Base-by-base conservation (phyloP, 2,888 invertebrate genomes). In the Gari tellinella region DNA sequence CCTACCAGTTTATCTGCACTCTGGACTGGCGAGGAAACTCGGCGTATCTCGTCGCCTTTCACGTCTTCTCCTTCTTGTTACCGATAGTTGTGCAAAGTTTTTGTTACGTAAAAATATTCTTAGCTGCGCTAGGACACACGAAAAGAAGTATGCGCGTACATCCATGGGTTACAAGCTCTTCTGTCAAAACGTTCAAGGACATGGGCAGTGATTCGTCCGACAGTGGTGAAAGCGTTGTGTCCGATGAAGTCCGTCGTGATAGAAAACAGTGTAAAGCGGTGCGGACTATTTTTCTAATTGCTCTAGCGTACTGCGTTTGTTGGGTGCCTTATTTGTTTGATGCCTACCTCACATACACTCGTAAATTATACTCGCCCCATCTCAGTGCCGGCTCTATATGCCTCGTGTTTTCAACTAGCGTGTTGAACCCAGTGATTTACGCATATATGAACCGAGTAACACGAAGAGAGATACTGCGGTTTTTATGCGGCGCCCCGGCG, bases 361-460 rank as follows among this genome's bases (percentile, higher is more conserved):
- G 60, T 1, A 41, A 53, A 1, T 4, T 40, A 8, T 52, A 67
- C 0, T 49, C 66, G 1, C 63, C 78, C 1, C 65, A 75, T n/a
- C 43, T 79, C 8, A 81, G 81, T 25, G 73, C 82, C 31, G 65
- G 79, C 0, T 72, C 84, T 5, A 73, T 83, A n/a, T 81, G 82
- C 38, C 63, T 84, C 25, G 49, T 85, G 14, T 87, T 83, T 60
- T 66, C 83, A 14, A 80, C 80, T 17, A 74, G 83, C 12, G 67
- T 81, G 19, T 55, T 86, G 1, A 85, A 87, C 72, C 86, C 86
- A 3, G 53, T 87, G 2, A 83, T 87, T 45, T 87, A 86, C 49
- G 86, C 77, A 1, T 86, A 84, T 55, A 82, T 87, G 83, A 87
- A 87, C 55, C 72, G 85, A 17, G 74, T 83, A 1, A 86, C 80